Conservation (phyloP, 2,888 invertebrate species). For the Hyposoter didymator region DNA sequence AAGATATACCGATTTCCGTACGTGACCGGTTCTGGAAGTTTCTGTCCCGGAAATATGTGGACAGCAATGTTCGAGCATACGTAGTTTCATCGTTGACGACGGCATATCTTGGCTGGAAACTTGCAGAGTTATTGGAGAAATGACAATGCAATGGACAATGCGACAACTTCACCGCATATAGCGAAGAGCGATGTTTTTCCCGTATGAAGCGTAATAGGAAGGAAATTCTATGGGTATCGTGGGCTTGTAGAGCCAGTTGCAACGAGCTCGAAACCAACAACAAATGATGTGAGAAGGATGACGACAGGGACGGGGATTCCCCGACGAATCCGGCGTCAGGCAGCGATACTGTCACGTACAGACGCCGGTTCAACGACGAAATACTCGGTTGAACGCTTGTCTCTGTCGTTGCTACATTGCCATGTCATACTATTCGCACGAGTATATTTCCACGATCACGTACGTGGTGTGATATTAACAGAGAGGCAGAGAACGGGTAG, state of each 20-base stretch:
- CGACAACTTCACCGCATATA: conserved; percentile 37
- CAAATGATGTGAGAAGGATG: conserved; percentile 43
- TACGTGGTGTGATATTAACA: conserved; percentile 2
- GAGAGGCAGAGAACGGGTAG: conserved; percentile 21
- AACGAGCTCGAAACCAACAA: conserved; percentile 39
- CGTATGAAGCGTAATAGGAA: conserved; percentile 17
- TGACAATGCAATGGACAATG: conserved; percentile 55
- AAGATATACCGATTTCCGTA: background rate
- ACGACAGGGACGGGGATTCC: conserved; percentile 49
- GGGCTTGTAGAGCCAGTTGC: conserved; percentile 28
- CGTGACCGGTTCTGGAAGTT: background rate
- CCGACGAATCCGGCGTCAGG: conserved; percentile 71
- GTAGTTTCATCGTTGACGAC: conserved; percentile 49
- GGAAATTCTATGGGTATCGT: conserved; percentile 27
- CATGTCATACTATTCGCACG: conserved; percentile 38
- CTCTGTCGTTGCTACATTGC: conserved; percentile 57
- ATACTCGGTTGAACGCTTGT: conserved; percentile 49
- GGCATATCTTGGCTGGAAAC: conserved; percentile 8
- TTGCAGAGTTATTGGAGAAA: conserved; percentile 61
- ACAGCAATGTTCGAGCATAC: conserved; percentile 48
- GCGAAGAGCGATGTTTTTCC: conserved; percentile 53
- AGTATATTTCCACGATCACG: conserved; percentile 50
- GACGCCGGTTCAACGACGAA: conserved; percentile 74
- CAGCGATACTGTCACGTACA: conserved; percentile 80
- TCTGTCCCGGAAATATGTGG: conserved; percentile 56